These are phyloP conservation scores for Malurus splendens DNA, from an alignment of 2,797 vertebrate genomes.

Conservation along the genomic window DNA sequence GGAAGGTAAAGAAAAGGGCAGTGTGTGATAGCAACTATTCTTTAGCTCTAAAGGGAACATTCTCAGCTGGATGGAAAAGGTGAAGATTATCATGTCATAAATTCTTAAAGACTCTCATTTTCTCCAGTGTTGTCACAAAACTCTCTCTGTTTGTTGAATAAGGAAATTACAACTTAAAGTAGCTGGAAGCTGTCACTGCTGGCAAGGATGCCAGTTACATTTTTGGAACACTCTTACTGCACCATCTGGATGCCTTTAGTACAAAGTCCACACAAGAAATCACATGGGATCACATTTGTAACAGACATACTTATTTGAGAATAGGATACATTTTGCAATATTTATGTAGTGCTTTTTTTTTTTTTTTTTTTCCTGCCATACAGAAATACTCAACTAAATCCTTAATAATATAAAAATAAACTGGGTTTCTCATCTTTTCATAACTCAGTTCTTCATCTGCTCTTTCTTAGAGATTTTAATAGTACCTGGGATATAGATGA, in stretches of 20 bases:
- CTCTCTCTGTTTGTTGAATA: conserved; percentile 9
- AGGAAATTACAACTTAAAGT: conserved; percentile 21
- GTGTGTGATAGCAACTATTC: not conserved
- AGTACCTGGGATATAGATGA: not conserved
- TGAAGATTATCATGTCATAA: conserved; percentile 1
- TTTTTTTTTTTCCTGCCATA: not conserved
- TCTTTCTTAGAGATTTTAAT: not conserved
- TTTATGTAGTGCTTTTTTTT: not conserved
- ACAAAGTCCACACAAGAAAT: not conserved
- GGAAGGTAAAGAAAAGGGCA: not conserved
- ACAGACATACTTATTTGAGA: not conserved
- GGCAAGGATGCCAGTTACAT: conserved; percentile 1
- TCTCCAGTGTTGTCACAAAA: not conserved
- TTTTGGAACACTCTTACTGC: conserved; percentile 6
- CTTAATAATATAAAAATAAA: not conserved
- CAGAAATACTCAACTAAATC: not conserved
- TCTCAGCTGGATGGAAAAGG: not conserved
- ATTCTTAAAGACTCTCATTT: conserved; percentile 15
- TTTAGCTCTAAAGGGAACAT: not conserved
- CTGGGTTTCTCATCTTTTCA: not conserved
- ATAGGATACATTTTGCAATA: not conserved
- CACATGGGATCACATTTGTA: not conserved
- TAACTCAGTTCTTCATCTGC: not conserved
- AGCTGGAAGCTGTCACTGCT: not conserved
- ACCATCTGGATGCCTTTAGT: conserved; percentile 26